Base-by-base conservation (phyloP, 2,888 invertebrate genomes). In the Mimachlamys varia region DNA sequence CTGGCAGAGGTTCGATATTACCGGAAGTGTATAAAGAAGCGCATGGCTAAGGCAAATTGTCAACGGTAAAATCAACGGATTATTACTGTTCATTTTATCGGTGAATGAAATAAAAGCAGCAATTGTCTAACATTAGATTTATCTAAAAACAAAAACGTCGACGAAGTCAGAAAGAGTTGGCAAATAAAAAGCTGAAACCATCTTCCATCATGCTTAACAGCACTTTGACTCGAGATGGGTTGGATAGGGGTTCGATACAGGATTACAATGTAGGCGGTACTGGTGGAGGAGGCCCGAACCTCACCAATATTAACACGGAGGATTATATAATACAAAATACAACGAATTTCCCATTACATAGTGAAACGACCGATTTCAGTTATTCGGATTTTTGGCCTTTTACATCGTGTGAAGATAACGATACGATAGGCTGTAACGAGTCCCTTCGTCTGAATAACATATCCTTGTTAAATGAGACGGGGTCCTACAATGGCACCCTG, bases 391-490 rank as follows among this genome's bases (percentile, higher is more conserved):
- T 89, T 4, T 88, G 88, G 88, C 55, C 90, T 22, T 88, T 89
- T 88, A 44, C 76, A 27, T 91, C 76, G 76, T 76, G 76, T 76
- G 76, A 76, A 33, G 76, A 76, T 76, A 76, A 76, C 27, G 76
- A 76, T 15, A 76, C 76, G 7, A 1, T 76, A 27, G 76, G 76
- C 76, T 76, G 76, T 33, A 76, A 76, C 33, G 76, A 76, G 76
- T 76, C 76, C 33, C 13, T 76, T 33, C 76, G 27, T 33, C 7
- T 76, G 12, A 76, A 4, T 33, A 76, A 76, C 76, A 22, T 76
- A 33, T 76, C 76, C 15, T 13, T 27, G 15, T 88, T 89, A 37
- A 93, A 92, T 90, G 89, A 33, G 15, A 92, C 92, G 10, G 58
- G 87, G 7, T 89, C 87, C 88, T 22, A 76, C 0, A 91, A 91